These are phyloP conservation scores for Magallana gigas DNA, from an alignment of 1,140 invertebrate species.

Conservation along the genomic window DNA sequence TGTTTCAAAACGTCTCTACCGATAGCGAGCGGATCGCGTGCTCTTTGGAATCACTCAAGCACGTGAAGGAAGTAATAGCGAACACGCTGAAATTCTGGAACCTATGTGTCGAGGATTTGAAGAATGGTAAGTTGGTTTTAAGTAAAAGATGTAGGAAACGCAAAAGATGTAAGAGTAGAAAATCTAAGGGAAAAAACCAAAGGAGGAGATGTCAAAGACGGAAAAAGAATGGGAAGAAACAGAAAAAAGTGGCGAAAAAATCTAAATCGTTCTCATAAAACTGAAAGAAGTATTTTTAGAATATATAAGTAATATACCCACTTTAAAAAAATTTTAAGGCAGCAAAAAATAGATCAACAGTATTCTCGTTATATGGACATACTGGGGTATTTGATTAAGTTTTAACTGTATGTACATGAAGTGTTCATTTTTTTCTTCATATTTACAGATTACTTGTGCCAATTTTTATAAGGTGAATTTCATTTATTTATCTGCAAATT, in stretches of 20 bases:
- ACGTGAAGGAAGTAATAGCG: background rate
- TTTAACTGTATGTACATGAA: too few species aligned
- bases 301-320: too few species aligned
- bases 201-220: background rate
- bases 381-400: too few species aligned
- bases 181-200: background rate
- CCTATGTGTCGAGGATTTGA: background rate
- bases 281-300: too few species aligned
- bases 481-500: too few species aligned
- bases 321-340: too few species aligned
- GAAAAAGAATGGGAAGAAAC: background rate
- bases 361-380: too few species aligned
- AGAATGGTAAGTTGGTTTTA: background rate
- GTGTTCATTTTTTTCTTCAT: background rate
- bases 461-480: conserved; percentile 15
- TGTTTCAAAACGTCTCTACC: background rate
- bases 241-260: too few species aligned
- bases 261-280: too few species aligned
- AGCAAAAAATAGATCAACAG: too few species aligned
- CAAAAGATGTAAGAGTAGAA: background rate
- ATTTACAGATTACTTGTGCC: conserved; percentile 22
- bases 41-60: background rate
- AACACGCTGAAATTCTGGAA: background rate
- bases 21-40: too few species aligned
- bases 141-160: background rate